These are phyloP conservation scores for Psophia crepitans DNA, from an alignment of 2,113 vertebrate genomes.

Conservation along the genomic window DNA sequence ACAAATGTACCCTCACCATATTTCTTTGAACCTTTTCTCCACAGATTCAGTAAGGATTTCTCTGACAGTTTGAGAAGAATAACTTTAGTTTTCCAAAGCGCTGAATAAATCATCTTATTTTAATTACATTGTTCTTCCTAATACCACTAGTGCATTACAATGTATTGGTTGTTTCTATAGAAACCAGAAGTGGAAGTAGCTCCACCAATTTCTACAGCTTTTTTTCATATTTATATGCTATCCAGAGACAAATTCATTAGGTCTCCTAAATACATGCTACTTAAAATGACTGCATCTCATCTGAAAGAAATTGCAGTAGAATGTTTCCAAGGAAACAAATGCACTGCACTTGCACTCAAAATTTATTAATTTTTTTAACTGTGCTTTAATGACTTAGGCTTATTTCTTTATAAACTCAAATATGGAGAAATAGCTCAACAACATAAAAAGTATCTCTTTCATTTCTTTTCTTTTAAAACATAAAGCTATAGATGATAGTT, in stretches of 20 bases:
- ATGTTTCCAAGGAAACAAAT: conserved; percentile 77
- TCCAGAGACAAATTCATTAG: conserved; percentile 69
- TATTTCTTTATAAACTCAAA: conserved; percentile 36
- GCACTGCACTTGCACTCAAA: conserved; percentile 53
- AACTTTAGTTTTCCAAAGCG: background rate
- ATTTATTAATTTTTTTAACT: conserved; percentile 69
- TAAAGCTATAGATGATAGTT: background rate
- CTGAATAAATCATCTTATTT: conserved; percentile 20
- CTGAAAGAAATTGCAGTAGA: conserved; percentile 66
- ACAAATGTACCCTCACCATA: background rate
- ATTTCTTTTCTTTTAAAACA: background rate
- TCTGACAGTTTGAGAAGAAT: background rate
- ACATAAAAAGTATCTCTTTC: background rate
- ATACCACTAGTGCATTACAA: background rate
- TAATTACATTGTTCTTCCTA: conserved; percentile 48
- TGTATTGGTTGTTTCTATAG: conserved; percentile 74
- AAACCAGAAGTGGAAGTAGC: conserved; percentile 65
- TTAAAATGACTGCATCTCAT: conserved; percentile 71
- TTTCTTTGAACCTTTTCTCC: background rate
- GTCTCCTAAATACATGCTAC: conserved; percentile 52
- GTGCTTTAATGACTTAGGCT: conserved; percentile 52
- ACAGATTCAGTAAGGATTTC: background rate
- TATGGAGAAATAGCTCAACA: conserved; percentile 5
- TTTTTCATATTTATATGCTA: conserved; percentile 64
- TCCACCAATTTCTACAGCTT: conserved; percentile 36